Conservation (phyloP, 1,140 invertebrate genomes). For the Drosophila saltans region DNA sequence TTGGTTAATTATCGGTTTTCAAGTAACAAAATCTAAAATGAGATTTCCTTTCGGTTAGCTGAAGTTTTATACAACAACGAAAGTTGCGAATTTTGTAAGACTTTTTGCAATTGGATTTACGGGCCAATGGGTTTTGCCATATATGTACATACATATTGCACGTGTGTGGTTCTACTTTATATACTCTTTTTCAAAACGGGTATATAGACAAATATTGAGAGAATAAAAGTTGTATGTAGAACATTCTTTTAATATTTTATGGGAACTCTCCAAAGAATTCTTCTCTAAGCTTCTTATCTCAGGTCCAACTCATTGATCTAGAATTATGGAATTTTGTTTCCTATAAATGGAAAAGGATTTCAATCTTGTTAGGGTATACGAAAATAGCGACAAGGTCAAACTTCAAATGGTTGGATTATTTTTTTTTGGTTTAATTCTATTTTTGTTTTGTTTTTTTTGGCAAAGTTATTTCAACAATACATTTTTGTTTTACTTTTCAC, state of each 20-base stretch:
- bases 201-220: no score
- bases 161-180: not conserved
- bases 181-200: not conserved
- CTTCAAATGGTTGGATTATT: not conserved
- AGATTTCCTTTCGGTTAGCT: constrained; percentile 2
- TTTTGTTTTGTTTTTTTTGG: constrained; percentile 2
- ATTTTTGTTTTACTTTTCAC: constrained; percentile 18
- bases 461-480: constrained; percentile 26
- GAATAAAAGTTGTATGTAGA: no score
- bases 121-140: constrained; percentile 5
- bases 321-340: no score
- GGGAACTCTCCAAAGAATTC: no score
- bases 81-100: constrained; percentile 1
- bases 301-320: no score
- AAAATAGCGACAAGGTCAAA: not conserved
- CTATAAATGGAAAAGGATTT: not conserved
- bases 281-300: no score
- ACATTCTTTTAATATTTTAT: no score
- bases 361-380: not conserved
- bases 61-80: not conserved
- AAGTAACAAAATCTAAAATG: not conserved
- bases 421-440: not conserved
- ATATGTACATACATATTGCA: not conserved
- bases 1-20: not conserved
- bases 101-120: constrained; percentile 10